A percentile compares a stretch with the other conserved stretches of the same genome.
Conservation (phyloP, 2,888 invertebrate species). For the Esperia sulphurella region DNA sequence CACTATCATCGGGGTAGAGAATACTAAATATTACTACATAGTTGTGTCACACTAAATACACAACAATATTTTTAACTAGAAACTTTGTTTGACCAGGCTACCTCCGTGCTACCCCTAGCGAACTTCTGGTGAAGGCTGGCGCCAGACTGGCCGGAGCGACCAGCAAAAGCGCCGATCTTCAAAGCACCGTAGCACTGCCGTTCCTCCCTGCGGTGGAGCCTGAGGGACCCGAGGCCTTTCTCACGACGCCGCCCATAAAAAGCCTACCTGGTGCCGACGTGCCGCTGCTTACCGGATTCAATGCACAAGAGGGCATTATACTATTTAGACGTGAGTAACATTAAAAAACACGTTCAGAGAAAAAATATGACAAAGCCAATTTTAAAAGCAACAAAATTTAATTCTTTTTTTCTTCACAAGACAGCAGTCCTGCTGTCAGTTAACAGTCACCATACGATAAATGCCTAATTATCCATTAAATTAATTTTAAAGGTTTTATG, state of each 20-base stretch:
- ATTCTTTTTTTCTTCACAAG: too few species aligned
- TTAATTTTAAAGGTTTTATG: too few species aligned
- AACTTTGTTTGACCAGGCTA: conserved; percentile 48
- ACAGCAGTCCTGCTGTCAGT: too few species aligned
- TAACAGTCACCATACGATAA: too few species aligned
- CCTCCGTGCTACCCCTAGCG: conserved; percentile 78
- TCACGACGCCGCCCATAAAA: conserved; percentile 71
- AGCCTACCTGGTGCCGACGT: conserved; percentile 75
- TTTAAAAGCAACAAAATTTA: too few species aligned
- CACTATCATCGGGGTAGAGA: too few species aligned
- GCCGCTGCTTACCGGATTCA: conserved; percentile 82
- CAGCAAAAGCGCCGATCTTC: conserved; percentile 61
- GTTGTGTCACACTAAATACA: too few species aligned
- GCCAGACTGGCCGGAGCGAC: conserved; percentile 69
- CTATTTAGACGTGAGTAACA: conserved; percentile 76
- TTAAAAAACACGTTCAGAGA: too few species aligned
- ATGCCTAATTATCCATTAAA: too few species aligned
- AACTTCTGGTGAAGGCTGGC: conserved; percentile 78
- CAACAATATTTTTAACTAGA: too few species aligned
- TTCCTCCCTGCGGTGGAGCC: conserved; percentile 79
- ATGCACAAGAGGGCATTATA: conserved; percentile 82
- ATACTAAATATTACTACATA: too few species aligned
- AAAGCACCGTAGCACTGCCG: conserved; percentile 80
- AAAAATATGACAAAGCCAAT: too few species aligned
- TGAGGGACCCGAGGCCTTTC: conserved; percentile 61